These are phyloP conservation scores for Heteromyza rotundicornis DNA, from an alignment of 2,888 invertebrate genomes.

Conservation along the genomic window DNA sequence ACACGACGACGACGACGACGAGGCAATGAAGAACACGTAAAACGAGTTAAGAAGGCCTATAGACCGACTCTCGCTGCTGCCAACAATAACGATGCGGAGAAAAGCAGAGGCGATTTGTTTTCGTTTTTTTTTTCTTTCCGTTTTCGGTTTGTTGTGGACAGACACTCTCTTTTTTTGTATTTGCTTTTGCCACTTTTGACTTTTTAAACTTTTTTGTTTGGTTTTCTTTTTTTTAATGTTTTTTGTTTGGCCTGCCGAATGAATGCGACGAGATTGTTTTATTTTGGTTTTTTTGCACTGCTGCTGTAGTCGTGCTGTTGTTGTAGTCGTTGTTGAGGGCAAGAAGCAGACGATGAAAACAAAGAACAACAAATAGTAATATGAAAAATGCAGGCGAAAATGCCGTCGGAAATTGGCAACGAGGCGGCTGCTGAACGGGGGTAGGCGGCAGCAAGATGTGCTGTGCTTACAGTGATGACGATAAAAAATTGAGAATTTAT, in stretches of 20 bases:
- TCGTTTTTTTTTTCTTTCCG: background rate
- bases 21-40: background rate
- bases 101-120: background rate
- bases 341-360: slow-evolving; percentile 27
- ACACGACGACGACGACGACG: background rate
- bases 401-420: too few species aligned
- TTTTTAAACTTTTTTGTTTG: background rate
- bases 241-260: background rate
- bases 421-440: too few species aligned
- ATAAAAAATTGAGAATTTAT: too few species aligned
- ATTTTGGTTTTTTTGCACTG: background rate
- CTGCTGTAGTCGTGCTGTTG: background rate
- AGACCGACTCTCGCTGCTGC: slow-evolving; percentile 24
- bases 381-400: too few species aligned
- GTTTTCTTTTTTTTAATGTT: background rate
- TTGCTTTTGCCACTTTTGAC: background rate
- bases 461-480: too few species aligned
- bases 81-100: background rate
- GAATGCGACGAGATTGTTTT: too few species aligned
- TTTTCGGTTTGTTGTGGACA: slow-evolving; percentile 6
- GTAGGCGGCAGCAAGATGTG: too few species aligned
- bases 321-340: background rate
- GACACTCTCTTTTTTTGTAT: background rate
- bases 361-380: slow-evolving; percentile 17
- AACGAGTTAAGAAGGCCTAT: slow-evolving; percentile 29